Evolutionary conservation across 1,140 invertebrate species (phyloP).

Genomic region (Zaprionus ornatus): DNA sequence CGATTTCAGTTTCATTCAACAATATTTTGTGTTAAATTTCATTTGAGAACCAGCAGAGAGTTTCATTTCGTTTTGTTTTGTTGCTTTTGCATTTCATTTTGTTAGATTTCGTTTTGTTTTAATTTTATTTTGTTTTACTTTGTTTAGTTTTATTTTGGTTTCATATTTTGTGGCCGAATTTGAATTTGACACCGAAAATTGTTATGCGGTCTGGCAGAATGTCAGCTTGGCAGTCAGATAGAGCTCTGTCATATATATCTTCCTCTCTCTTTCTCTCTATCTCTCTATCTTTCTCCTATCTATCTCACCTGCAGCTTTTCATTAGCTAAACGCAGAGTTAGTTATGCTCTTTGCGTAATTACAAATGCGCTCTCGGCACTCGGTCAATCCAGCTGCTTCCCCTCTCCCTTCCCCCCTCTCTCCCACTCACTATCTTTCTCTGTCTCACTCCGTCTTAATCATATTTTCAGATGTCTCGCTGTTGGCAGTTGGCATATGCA

Average conservation of each 20-base stretch:
- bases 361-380: conserved; percentile 27
- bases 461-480: conserved; percentile 23
- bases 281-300: neutral
- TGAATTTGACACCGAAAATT: neutral
- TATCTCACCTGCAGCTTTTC: conserved; percentile 5
- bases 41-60: neutral
- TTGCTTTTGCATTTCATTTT: neutral
- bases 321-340: conserved; percentile 60
- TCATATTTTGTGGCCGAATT: neutral
- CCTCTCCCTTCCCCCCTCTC: neutral
- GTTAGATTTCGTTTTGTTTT: neutral
- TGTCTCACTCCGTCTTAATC: conserved; percentile 28
- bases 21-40: neutral
- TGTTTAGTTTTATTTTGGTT: neutral
- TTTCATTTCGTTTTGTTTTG: neutral
- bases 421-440: neutral
- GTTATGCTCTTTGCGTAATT: conserved; percentile 78
- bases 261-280: neutral
- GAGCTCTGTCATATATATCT: neutral
- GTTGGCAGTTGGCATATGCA: neutral
- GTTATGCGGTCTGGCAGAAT: neutral
- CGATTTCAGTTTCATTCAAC: neutral
- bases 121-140: neutral
- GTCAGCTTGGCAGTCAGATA: neutral
- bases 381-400: neutral